Evolutionary conservation across 2,888 invertebrate species (phyloP), one percentile per base, ranked within the genome.

Genomic region (Caenorhabditis japonica): DNA sequence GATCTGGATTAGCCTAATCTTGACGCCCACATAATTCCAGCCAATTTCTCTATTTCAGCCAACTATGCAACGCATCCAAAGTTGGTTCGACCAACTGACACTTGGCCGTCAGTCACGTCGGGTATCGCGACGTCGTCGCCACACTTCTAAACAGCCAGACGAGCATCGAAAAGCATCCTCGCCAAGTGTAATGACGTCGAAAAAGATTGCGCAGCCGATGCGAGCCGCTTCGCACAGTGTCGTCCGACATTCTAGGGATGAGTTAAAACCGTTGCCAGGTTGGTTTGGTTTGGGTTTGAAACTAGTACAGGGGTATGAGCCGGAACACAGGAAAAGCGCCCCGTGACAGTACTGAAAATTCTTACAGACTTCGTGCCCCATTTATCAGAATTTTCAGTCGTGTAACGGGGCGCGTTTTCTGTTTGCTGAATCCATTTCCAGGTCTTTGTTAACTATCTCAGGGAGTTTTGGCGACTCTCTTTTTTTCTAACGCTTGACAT

Each of bases 51-150:
- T n/a, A 23, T 56, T 56, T 56, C 56, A 56, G 56, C 46, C 33
- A n/a, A n/a, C 39, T 49, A 79, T 79, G 79, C 79, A 79, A 74
- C 70, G 76, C 52, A 64, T 79, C 56, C 75, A 75, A 66, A 68
- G 75, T 69, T 79, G 79, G 79, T 73, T 79, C 64, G 79, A 79
- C 68, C 79, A 79, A 66, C 64, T 79, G 55, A 72, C 76, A n/a
- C 60, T 79, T 36, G 64, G 75, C 33, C 76, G 76, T 30, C 66
- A 74, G 44, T 59, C 75, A 34, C 70, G 78, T 38, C 61, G 76
- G n/a, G 39, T 51, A 21, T 60, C 68, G 36, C 55, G 73, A 33
- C 60, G 70, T 17, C 70, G 70, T 49, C 73, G 73, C 51, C 61
- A 60, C 46, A 56, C 56, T 38, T 71, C 71, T 49, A 51, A 61